Evolutionary conservation across 2,888 invertebrate species (phyloP).

Genomic region (Panopea generosa): DNA sequence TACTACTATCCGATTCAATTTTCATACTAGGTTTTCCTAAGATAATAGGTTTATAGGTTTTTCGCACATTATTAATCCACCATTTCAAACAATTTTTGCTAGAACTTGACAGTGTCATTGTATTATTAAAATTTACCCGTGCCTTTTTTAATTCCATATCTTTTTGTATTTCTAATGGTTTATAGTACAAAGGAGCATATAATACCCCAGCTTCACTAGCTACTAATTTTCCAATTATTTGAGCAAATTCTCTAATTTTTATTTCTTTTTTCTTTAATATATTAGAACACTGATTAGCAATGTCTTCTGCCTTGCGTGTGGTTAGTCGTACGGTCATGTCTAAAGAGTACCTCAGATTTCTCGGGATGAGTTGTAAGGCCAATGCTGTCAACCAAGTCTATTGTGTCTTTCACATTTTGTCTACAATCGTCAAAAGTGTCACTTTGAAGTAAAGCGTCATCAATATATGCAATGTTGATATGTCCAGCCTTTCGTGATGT

Average conservation of each 20-base stretch:
- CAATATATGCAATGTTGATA: too few relatives aligned
- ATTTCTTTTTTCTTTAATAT: too few relatives aligned
- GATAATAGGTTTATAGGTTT: not conserved
- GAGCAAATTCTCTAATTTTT: not conserved
- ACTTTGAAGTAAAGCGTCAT: too few relatives aligned
- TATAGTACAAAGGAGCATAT: slow-evolving; percentile 45
- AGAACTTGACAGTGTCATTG: slow-evolving; percentile 24
- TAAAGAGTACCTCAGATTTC: slow-evolving; percentile 40
- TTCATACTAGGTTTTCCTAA: not conserved
- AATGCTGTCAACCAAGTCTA: slow-evolving; percentile 10
- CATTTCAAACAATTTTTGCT: not conserved
- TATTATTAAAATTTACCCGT: slow-evolving; percentile 41
- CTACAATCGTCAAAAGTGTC: too few relatives aligned
- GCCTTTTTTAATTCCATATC: slow-evolving; percentile 19
- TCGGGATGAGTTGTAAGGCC: slow-evolving; percentile 44
- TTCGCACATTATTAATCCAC: slow-evolving; percentile 28
- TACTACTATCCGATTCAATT: slow-evolving; percentile 26
- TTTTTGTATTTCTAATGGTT: slow-evolving; percentile 41
- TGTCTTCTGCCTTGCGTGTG: not conserved
- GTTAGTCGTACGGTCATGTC: slow-evolving; percentile 25
- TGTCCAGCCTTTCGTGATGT: slow-evolving; percentile 26
- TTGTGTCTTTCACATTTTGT: slow-evolving; percentile 18
- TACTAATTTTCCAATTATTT: slow-evolving; percentile 45
- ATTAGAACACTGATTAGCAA: too few relatives aligned
- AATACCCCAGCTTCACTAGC: slow-evolving; percentile 37